A percentile compares a stretch with the other conserved stretches of the same genome.
Evolutionary conservation across 2,888 invertebrate species (phyloP).

Genomic region (Elegia similella): DNA sequence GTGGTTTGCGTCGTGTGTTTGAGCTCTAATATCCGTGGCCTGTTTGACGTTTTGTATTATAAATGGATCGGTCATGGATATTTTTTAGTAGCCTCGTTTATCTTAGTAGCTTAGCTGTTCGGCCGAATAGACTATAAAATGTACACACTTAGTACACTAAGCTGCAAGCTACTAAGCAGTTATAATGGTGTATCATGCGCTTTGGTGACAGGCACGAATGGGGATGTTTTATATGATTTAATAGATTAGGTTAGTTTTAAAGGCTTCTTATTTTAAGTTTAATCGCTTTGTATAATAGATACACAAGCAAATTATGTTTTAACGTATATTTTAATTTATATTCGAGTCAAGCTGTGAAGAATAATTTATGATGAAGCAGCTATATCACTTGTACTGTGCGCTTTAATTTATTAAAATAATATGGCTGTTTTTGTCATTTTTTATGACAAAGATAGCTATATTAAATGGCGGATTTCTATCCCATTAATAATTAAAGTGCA

Average conservation of each 20-base stretch:
- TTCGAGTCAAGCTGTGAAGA: constrained; percentile 4
- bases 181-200: not conserved
- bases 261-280: constrained; percentile 9
- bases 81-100: not conserved
- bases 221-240: constrained; percentile 7
- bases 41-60: not conserved
- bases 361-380: constrained; percentile 10
- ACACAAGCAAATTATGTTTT: constrained; percentile 4
- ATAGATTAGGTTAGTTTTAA: not conserved
- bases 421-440: not conserved
- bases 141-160: not conserved
- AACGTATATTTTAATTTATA: not conserved
- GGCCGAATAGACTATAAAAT: too few relatives aligned
- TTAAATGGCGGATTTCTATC: not conserved
- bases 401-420: not conserved
- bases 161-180: constrained; percentile 4
- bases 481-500: not conserved
- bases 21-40: not conserved
- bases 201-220: constrained; percentile 8
- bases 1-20: not conserved
- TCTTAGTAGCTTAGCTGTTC: not conserved
- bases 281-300: not conserved
- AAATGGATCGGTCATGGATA: not conserved
- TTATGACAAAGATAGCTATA: not conserved
- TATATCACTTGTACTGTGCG: not conserved